phyloP scores from a whole-genome alignment of 2,888 invertebrate species.

The Cyaniris semiargus region DNA sequence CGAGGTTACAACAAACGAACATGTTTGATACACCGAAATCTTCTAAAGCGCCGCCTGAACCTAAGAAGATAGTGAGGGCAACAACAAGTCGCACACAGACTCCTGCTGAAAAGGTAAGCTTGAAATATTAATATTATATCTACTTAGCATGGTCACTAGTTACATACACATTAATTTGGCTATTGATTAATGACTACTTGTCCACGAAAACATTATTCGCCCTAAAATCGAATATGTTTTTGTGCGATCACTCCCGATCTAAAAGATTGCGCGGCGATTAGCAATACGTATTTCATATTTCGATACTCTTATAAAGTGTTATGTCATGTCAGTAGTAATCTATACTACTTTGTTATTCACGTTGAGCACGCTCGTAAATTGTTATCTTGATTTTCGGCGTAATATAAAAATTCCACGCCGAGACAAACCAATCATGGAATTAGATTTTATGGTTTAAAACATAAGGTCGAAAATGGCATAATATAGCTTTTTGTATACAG shows the following conservation, averaged over 20 bases:
- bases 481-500: neutral
- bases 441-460: neutral
- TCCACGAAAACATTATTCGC: too few species aligned
- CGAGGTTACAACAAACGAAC: slow-evolving; percentile 31
- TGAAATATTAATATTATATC: neutral
- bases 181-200: too few species aligned
- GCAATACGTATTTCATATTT: neutral
- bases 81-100: slow-evolving; percentile 55
- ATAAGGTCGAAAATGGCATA: neutral
- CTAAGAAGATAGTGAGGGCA: slow-evolving; percentile 55
- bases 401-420: slow-evolving; percentile 31
- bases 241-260: too few species aligned
- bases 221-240: too few species aligned
- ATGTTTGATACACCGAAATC: slow-evolving; percentile 62
- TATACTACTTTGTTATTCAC: neutral
- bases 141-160: neutral
- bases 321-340: neutral
- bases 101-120: slow-evolving; percentile 61
- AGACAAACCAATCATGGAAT: neutral
- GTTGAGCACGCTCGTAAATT: slow-evolving; percentile 6
- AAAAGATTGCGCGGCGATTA: too few species aligned
- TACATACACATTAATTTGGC: neutral
- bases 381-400: slow-evolving; percentile 11
- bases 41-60: slow-evolving; percentile 51
- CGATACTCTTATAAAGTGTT: neutral